phyloP scores from a whole-genome alignment of 2,113 vertebrate species.

The Tragelaphus imberbis region DNA sequence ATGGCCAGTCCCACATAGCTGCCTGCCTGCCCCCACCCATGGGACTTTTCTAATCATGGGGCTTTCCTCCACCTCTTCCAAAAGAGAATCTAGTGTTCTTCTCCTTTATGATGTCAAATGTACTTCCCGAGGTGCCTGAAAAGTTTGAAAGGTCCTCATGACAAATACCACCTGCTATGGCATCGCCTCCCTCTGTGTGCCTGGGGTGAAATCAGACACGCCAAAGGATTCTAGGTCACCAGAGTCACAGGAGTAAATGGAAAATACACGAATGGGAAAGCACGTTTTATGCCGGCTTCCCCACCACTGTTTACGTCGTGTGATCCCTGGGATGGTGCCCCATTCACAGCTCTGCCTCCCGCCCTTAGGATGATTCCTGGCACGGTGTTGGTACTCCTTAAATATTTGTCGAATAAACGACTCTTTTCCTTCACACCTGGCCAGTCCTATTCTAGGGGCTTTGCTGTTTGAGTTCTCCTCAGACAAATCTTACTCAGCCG shows the following conservation, averaged over 20 bases:
- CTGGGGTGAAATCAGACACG: neutral
- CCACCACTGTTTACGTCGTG: fast-evolving
- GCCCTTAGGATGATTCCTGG: neutral
- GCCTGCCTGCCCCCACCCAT: too few relatives aligned
- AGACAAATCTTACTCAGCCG: fast-evolving
- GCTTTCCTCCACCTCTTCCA: neutral
- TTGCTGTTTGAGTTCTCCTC: neutral
- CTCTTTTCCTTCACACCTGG: neutral
- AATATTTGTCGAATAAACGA: neutral
- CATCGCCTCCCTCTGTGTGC: too few relatives aligned
- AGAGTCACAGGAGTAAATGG: neutral
- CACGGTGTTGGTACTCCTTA: fast-evolving
- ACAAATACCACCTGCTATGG: too few relatives aligned
- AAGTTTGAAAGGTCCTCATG: neutral
- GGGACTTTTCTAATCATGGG: neutral
- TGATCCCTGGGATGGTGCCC: neutral
- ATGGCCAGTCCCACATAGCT: neutral
- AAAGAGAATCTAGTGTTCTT: neutral
- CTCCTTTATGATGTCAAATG: neutral
- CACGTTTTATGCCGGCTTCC: neutral
- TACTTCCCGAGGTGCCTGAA: neutral
- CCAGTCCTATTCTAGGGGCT: neutral
- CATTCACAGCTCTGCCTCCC: fast-evolving
- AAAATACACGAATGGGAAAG: neutral
- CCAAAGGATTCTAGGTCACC: neutral